phyloP scores from a whole-genome alignment of 2,113 vertebrate species.

The Acanthochromis polyacanthus region DNA sequence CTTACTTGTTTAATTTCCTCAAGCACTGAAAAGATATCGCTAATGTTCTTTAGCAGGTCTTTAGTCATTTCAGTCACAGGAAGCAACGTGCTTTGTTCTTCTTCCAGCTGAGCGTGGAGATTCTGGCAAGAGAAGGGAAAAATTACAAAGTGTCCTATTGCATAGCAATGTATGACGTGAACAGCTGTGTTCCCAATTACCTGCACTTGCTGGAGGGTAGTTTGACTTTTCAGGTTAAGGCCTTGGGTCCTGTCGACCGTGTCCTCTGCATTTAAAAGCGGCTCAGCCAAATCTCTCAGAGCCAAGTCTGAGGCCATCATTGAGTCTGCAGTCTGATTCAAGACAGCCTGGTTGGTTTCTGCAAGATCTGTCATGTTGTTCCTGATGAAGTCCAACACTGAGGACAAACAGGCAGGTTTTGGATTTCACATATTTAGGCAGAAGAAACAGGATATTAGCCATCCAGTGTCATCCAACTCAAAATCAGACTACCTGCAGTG shows the following conservation, averaged over 20 bases:
- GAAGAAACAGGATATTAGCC: too few species aligned
- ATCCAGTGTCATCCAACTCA: too few species aligned
- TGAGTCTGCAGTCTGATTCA: constrained; percentile 33
- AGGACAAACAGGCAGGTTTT: not conserved
- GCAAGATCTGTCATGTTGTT: constrained; percentile 4
- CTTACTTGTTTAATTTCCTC: constrained; percentile 55
- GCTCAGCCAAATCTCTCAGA: constrained; percentile 41
- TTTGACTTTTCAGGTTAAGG: constrained; percentile 40
- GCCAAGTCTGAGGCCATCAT: constrained; percentile 30
- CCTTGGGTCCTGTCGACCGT: constrained; percentile 7
- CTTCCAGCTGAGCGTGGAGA: constrained; percentile 16
- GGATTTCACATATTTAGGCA: not conserved
- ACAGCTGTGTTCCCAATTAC: constrained; percentile 45
- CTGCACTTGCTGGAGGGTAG: constrained; percentile 48
- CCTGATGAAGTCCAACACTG: constrained; percentile 60
- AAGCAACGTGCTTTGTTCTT: not conserved
- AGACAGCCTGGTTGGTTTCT: not conserved
- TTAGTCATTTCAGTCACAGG: constrained; percentile 34
- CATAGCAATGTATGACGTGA: not conserved
- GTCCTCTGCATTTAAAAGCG: constrained; percentile 46
- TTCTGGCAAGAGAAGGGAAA: constrained; percentile 28
- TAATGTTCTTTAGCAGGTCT: constrained; percentile 42
- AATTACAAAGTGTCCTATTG: not conserved
- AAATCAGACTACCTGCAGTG: too few species aligned
- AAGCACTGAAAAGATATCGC: constrained; percentile 41